These are phyloP conservation scores for Machimus rusticus DNA, from an alignment of 2,888 invertebrate genomes.

Conservation along the genomic window DNA sequence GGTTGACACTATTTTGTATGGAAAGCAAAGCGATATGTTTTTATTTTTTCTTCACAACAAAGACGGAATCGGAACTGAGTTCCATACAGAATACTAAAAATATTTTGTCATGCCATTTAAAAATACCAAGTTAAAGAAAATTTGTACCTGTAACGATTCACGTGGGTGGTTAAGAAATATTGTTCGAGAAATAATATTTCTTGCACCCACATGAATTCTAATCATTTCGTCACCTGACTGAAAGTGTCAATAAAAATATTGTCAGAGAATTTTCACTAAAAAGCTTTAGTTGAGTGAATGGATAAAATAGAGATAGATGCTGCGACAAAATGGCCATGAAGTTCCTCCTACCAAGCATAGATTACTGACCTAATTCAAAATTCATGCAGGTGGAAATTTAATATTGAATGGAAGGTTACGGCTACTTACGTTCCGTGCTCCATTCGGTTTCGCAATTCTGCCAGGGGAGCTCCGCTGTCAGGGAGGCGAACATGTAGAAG, in stretches of 20 bases:
- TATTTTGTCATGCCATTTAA: not conserved
- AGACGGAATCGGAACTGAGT: not conserved
- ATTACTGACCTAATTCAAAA: not conserved
- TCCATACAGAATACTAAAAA: not conserved
- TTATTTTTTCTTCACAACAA: not conserved
- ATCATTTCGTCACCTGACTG: not conserved
- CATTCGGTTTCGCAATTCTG: conserved; percentile 74
- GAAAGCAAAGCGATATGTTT: not conserved
- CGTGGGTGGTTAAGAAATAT: not conserved
- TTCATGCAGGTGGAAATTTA: not conserved
- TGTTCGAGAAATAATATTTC: not conserved
- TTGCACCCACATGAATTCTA: not conserved
- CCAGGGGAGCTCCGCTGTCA: conserved; percentile 74
- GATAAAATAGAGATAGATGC: not conserved
- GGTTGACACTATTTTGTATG: not conserved
- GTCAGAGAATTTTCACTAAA: not conserved
- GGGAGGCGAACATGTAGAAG: conserved; percentile 76
- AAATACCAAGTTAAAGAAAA: not conserved
- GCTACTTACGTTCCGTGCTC: conserved; percentile 71
- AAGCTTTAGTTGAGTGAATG: not conserved
- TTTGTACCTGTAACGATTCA: not conserved
- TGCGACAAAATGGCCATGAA: not conserved
- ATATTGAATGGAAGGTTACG: not conserved
- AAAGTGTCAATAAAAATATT: not conserved
- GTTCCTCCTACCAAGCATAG: not conserved